Evolutionary conservation across 2,888 invertebrate genomes (phyloP).

Genomic region (Hofmannophila pseudospretella): DNA sequence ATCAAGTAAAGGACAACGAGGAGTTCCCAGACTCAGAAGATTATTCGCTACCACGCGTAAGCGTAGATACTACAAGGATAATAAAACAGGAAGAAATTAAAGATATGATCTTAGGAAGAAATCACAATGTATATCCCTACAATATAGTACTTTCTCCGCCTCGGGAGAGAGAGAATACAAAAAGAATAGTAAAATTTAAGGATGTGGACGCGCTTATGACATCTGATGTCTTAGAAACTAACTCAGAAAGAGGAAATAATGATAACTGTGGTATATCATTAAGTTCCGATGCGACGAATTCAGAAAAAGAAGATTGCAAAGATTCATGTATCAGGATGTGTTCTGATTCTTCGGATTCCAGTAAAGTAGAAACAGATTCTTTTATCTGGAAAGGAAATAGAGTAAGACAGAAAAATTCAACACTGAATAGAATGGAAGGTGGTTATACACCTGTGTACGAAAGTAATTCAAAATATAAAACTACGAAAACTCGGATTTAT

Average conservation of each 20-base stretch:
- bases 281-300: conserved; percentile 18
- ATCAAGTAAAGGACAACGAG: conserved; percentile 18
- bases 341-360: conserved; percentile 45
- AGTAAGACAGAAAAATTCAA: conserved; percentile 17
- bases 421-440: conserved; percentile 22
- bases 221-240: conserved; percentile 20
- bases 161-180: conserved; percentile 41
- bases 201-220: conserved; percentile 23
- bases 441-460: conserved; percentile 40
- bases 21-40: conserved; percentile 58
- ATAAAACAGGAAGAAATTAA: conserved; percentile 40
- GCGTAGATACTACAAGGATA: conserved; percentile 24
- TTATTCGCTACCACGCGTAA: conserved; percentile 46
- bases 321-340: conserved; percentile 22
- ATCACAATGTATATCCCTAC: conserved; percentile 57
- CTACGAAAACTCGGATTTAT: conserved; percentile 33
- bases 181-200: conserved; percentile 53
- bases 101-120: conserved; percentile 62
- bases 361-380: conserved; percentile 43
- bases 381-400: conserved; percentile 39
- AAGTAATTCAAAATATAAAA: conserved; percentile 30
- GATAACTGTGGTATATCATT: conserved; percentile 9
- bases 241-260: conserved; percentile 17
- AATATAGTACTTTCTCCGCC: conserved; percentile 62
- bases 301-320: conserved; percentile 21